These are phyloP conservation scores for Cavia aperea DNA, from an alignment of 2,113 vertebrate genomes.

Conservation along the genomic window DNA sequence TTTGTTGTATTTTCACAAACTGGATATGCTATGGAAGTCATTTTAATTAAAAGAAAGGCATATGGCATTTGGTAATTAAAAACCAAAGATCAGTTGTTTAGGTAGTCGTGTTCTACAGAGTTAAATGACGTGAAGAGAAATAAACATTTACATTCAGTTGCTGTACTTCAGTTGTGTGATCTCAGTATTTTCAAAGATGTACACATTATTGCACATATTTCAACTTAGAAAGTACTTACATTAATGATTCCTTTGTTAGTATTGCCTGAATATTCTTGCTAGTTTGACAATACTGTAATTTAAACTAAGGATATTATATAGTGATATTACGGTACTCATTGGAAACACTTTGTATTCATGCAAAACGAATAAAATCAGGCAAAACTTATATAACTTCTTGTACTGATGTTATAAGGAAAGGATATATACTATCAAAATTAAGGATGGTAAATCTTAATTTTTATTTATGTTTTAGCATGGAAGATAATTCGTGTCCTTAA, in stretches of 20 bases:
- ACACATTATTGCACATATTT: slow-evolving; percentile 32
- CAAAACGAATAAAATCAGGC: slow-evolving; percentile 57
- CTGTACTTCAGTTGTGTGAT: slow-evolving; percentile 33
- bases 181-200: slow-evolving; percentile 34
- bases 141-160: slow-evolving; percentile 44
- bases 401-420: not conserved
- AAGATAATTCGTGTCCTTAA: not conserved
- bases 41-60: slow-evolving; percentile 59
- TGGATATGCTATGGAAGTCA: slow-evolving; percentile 48
- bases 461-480: not conserved
- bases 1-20: slow-evolving; percentile 52
- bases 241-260: slow-evolving; percentile 35
- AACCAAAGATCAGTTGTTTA: slow-evolving; percentile 38
- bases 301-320: slow-evolving; percentile 46
- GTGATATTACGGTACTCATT: slow-evolving; percentile 23
- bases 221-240: slow-evolving; percentile 39
- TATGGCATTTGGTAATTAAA: slow-evolving; percentile 49
- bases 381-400: slow-evolving; percentile 43
- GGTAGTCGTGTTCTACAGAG: slow-evolving; percentile 35
- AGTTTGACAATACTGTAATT: slow-evolving; percentile 58
- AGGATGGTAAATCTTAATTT: slow-evolving; percentile 18
- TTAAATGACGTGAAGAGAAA: slow-evolving; percentile 36
- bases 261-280: slow-evolving; percentile 56
- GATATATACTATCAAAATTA: not conserved
- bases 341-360: slow-evolving; percentile 49